Base-by-base conservation (phyloP, 2,888 invertebrate genomes). In the Achlya flavicornis region DNA sequence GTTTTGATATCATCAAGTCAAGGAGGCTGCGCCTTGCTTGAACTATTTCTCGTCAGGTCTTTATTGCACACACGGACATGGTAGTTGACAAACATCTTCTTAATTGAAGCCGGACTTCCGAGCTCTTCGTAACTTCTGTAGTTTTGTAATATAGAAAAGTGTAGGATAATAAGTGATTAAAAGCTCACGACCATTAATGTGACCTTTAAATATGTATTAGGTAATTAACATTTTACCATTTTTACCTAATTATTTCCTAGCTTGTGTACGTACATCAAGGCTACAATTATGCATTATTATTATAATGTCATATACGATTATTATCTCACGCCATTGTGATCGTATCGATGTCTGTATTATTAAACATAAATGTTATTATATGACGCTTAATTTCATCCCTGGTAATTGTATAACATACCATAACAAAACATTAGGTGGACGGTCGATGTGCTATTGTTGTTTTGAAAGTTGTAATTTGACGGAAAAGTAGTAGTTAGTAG, bases 1-100 rank as follows among this genome's bases (percentile, higher is more conserved):
- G 46, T 46, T 14, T 41, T 41, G 4, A 75, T 75, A 74, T 75
- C 79, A 75, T 77, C 68, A 84, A 85, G 84, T 77, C 68, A 85
- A 85, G 84, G 83, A 67, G 72, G 72, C 75, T 69, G 66, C 76
- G 71, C 72, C 75, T 69, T 60, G 65, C 57, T 63, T 62, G 41
- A 48, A 48, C 16, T 48, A 48, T 48, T 48, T 48, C 46, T n/a
- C 7, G 46, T 48, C 1, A 48, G 14, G 14, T 8, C 46, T 14
- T 14, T 48, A 48, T 16, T 14, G 1, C 5, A 48, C 46, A 48
- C 14, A 48, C n/a, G 4, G 46, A 16, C n/a, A 48, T n/a, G 46
- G 46, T 2, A 8, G 16, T 48, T 48, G 46, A n/a, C n/a, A 48
- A 48, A 43, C 43, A 33, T 33, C 33, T 33, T 33, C 33, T 38